phyloP scores from a whole-genome alignment of 37 sponge, comb jelly and placozoan species.

The Hormiphora californensis region DNA sequence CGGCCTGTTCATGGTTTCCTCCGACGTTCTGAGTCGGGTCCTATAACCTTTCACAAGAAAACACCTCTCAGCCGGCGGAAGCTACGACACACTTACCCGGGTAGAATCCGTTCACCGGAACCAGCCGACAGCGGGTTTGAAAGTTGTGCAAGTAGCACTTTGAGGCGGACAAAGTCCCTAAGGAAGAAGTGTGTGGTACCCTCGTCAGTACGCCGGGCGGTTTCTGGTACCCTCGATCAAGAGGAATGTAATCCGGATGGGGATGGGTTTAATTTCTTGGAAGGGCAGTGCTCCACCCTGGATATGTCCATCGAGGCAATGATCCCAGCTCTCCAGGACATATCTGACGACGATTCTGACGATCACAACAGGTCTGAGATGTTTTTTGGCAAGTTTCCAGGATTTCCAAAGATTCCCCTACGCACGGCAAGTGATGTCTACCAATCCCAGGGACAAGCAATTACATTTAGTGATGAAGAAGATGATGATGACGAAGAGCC shows the following conservation, averaged over 20 bases:
- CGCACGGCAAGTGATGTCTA: conserved; percentile 2
- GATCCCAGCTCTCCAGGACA: conserved; percentile 7
- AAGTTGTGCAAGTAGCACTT: conserved; percentile 5
- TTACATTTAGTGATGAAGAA: neutral
- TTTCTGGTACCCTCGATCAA: neutral
- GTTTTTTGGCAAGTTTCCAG: conserved; percentile 44
- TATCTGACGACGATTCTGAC: conserved; percentile 33
- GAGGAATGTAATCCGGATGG: neutral
- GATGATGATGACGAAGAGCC: conserved; percentile 29
- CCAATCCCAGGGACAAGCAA: neutral
- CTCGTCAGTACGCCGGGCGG: neutral
- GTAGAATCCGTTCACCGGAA: neutral
- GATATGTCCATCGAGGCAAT: neutral
- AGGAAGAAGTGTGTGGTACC: conserved; percentile 31
- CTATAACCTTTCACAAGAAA: conserved; percentile 8
- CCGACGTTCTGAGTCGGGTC: neutral
- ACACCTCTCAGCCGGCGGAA: no score
- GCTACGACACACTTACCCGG: neutral
- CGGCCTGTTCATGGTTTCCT: conserved; percentile 17
- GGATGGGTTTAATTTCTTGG: conserved; percentile 16
- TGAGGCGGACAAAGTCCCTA: neutral
- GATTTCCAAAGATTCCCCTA: neutral
- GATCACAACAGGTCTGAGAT: conserved; percentile 26
- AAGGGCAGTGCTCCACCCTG: neutral
- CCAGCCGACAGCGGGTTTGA: conserved; percentile 36